Base-by-base conservation (phyloP, 2,113 vertebrate genomes). In the Myotis brandtii region DNA sequence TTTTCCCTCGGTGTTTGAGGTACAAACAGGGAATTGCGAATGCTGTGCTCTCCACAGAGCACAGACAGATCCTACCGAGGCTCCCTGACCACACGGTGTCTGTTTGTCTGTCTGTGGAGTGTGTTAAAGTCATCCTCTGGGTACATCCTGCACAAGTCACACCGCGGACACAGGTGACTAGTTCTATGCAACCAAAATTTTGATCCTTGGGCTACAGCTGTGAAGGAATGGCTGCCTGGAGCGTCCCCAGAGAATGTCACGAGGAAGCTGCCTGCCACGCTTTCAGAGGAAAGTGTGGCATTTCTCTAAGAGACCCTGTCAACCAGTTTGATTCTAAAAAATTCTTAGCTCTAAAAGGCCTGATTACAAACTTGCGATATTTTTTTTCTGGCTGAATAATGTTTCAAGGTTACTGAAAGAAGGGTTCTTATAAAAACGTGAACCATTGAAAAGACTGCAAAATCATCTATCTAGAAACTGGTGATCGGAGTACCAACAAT, bases 401-500 rank as follows among this genome's bases (percentile, higher is more conserved):
- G 69, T 73, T 56, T 7, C 92, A 37, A 46, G 69, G 72, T 96
- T 92, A 64, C 75, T 94, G 96, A 67, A 85, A 88, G 81, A 2
- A 66, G 37, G 0, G 23, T 23, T 73, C 76, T 96, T 95, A 95
- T 46, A 97, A 91, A 96, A 97, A n/a, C n/a, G 96, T n/a, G 76
- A 62, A 91, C 86, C 79, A 84, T 2, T 52, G 88, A 94, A 97
- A 98, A 97, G 89, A 84, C 66, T 93, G 90, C 62, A 87, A 97
- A 97, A 81, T 85, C 86, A 85, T 64, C 93, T 80, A 64, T 6
- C 46, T 89, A 95, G 88, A 94, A 95, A 96, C 1, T 80, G 56
- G 97, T 84, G 95, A 92, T 62, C 46, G 32, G 23, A 98, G 97
- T 94, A 98, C 95, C 97, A 98, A 98, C 76, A 94, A 97, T 97